Conservation (phyloP, 2,888 invertebrate species). For the Plusia festucae region DNA sequence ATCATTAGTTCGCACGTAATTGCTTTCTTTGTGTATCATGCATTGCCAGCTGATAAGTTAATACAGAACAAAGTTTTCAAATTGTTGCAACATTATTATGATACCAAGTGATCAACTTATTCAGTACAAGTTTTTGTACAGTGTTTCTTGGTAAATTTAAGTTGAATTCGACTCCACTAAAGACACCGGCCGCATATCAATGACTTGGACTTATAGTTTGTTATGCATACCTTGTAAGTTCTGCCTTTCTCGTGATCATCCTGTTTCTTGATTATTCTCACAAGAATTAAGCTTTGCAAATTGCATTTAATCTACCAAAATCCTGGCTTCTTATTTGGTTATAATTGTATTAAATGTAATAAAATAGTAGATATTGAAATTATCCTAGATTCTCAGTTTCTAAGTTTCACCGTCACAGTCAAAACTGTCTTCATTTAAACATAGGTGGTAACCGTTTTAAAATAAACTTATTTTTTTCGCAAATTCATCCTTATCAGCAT, state of each 20-base stretch:
- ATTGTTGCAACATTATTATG: constrained; percentile 38
- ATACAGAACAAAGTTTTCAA: constrained; percentile 3
- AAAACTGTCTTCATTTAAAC: too few relatives aligned
- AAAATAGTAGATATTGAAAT: too few relatives aligned
- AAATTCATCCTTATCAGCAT: too few relatives aligned
- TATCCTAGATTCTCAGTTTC: too few relatives aligned
- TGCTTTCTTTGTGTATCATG: background rate
- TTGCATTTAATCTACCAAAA: background rate
- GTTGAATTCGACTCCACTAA: constrained; percentile 61
- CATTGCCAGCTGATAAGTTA: constrained; percentile 6
- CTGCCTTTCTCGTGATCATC: constrained; percentile 68
- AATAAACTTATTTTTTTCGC: too few relatives aligned
- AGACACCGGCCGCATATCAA: constrained; percentile 72
- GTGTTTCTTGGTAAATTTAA: constrained; percentile 64
- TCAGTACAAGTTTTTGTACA: constrained; percentile 55
- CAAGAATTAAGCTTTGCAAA: constrained; percentile 32
- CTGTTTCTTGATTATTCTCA: constrained; percentile 55
- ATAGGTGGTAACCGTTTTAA: too few relatives aligned
- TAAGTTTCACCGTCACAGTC: too few relatives aligned
- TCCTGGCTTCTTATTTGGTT: background rate
- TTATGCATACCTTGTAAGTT: constrained; percentile 69
- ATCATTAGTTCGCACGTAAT: background rate
- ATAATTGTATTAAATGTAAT: too few relatives aligned
- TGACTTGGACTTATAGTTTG: constrained; percentile 65
- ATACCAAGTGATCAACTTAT: constrained; percentile 54